A percentile compares a stretch with the other conserved stretches of the same genome.
These are phyloP conservation scores for Tenthredo scrophulariae DNA, from an alignment of 2,888 invertebrate genomes.

Conservation along the genomic window DNA sequence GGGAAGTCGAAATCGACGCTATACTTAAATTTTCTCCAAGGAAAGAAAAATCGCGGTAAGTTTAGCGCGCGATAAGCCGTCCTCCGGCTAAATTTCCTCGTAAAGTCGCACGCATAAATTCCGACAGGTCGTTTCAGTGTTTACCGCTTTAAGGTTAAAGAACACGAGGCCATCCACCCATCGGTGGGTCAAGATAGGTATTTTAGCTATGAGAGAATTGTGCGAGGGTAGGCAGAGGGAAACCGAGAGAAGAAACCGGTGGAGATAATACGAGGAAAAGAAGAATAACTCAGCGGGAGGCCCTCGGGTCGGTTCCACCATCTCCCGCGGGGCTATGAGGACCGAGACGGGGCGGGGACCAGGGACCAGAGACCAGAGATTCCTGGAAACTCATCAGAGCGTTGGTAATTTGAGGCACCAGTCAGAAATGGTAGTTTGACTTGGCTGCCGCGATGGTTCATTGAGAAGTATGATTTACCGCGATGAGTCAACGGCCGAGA, in stretches of 20 bases:
- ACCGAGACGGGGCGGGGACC: neutral
- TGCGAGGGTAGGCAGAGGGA: slow-evolving; percentile 9
- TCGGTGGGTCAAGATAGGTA: slow-evolving; percentile 28
- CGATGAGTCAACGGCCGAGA: neutral
- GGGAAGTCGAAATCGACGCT: neutral
- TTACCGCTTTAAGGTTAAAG: slow-evolving; percentile 29
- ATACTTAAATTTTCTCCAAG: neutral
- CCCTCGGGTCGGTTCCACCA: slow-evolving; percentile 21
- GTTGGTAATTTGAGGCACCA: slow-evolving; percentile 43
- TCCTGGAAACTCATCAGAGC: slow-evolving; percentile 43
- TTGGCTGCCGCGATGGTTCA: neutral
- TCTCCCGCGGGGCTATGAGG: slow-evolving; percentile 30
- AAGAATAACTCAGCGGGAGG: slow-evolving; percentile 53
- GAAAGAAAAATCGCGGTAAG: neutral
- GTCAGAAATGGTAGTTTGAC: slow-evolving; percentile 16
- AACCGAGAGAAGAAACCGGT: slow-evolving; percentile 5
- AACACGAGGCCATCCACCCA: slow-evolving; percentile 26
- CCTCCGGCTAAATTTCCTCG: neutral
- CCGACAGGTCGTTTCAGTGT: neutral
- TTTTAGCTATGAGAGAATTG: neutral
- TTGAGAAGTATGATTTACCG: neutral
- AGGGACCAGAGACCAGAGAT: neutral
- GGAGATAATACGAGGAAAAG: slow-evolving; percentile 39
- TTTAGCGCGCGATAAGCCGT: neutral
- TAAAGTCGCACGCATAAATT: neutral